Evolutionary conservation across 2,113 vertebrate species (phyloP).

Genomic region (Holacanthus passer): DNA sequence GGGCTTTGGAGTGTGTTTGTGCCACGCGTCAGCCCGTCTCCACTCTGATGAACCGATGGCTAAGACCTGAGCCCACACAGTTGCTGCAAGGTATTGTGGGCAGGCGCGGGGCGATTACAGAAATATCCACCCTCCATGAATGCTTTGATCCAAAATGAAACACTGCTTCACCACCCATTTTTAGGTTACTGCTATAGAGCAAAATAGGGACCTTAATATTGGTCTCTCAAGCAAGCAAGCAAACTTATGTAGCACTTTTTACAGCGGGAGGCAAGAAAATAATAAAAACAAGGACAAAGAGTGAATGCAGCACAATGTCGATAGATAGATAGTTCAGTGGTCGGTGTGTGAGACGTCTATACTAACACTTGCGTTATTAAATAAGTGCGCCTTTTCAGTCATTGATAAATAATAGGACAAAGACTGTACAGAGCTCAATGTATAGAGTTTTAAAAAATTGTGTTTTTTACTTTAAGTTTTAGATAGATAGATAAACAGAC

Average conservation of each 20-base stretch:
- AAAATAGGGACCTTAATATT: constrained; percentile 6
- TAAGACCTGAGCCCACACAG: constrained; percentile 76
- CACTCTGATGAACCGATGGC: constrained; percentile 65
- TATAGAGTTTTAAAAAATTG: not conserved
- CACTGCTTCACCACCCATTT: constrained; percentile 59
- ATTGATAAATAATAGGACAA: not conserved
- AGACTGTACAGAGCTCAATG: not conserved
- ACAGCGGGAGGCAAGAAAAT: not conserved
- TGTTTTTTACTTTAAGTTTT: not conserved
- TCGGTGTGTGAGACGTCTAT: too few relatives aligned
- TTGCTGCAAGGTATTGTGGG: constrained; percentile 78
- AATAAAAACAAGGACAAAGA: not conserved
- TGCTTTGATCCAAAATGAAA: constrained; percentile 79
- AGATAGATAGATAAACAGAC: not conserved
- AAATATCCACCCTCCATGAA: constrained; percentile 76
- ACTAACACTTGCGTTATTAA: too few relatives aligned
- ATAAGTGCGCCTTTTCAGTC: too few relatives aligned
- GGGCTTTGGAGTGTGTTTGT: constrained; percentile 75
- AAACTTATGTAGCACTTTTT: not conserved
- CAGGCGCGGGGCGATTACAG: constrained; percentile 74
- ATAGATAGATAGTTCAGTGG: too few relatives aligned
- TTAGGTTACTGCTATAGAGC: constrained; percentile 50
- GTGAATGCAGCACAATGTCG: too few relatives aligned
- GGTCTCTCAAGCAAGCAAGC: not conserved
- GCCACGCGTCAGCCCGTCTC: constrained; percentile 76